Evolutionary conservation across 2,113 vertebrate genomes (phyloP).

Genomic region (Elgaria multicarinata): DNA sequence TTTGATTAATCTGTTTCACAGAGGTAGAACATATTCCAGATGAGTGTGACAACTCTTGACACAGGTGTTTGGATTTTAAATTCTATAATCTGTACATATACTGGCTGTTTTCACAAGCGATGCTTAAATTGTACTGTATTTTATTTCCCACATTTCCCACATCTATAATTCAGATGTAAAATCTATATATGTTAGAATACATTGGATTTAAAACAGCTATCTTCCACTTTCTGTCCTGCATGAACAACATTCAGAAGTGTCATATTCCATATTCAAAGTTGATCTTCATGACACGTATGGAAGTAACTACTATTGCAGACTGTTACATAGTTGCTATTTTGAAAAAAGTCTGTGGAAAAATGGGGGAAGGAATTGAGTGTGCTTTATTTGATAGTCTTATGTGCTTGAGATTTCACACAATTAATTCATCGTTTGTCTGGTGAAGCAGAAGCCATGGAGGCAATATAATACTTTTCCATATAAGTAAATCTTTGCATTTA

Average conservation of each 20-base stretch:
- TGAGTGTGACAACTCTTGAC: slow-evolving; percentile 61
- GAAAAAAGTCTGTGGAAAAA: not conserved
- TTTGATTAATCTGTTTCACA: slow-evolving; percentile 73
- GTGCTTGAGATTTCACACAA: not conserved
- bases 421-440: not conserved
- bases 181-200: not conserved
- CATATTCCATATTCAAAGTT: not conserved
- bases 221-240: not conserved
- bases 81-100: slow-evolving; percentile 43
- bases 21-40: slow-evolving; percentile 73
- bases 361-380: not conserved
- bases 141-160: not conserved
- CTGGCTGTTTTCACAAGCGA: not conserved
- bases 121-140: not conserved
- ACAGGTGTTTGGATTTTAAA: slow-evolving; percentile 53
- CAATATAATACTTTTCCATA: not conserved
- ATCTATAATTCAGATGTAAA: not conserved
- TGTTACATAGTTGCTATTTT: not conserved
- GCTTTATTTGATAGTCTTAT: not conserved
- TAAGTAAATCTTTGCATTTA: not conserved
- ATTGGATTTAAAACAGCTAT: not conserved
- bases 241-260: not conserved
- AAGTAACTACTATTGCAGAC: not conserved
- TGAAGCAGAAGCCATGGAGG: not conserved
- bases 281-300: not conserved